Percentiles rank a stretch among this genome's conserved stretches.
Conservation (phyloP, 2,888 invertebrate genomes). For the Synanthedon andrenaeformis region DNA sequence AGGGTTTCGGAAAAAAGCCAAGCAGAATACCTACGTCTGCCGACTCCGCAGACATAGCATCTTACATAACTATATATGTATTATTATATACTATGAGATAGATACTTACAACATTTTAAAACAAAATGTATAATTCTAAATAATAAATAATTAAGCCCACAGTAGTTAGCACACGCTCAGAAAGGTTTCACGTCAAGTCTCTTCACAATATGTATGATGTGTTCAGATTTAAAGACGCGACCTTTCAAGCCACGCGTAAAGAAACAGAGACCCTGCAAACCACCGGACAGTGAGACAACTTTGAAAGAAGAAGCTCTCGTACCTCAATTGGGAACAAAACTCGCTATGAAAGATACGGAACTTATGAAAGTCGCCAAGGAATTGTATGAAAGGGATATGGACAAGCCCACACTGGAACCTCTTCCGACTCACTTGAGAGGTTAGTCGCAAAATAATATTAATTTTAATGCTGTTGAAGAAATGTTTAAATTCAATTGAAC, state of each 20-base stretch:
- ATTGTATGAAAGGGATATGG: constrained; percentile 41
- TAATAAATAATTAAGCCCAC: too few relatives aligned
- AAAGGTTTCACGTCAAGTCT: too few relatives aligned
- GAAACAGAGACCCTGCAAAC: constrained; percentile 25
- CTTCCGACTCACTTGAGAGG: constrained; percentile 44
- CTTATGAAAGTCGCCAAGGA: constrained; percentile 52
- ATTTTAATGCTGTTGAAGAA: background rate
- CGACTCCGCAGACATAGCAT: too few relatives aligned
- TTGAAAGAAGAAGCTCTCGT: constrained; percentile 10
- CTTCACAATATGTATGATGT: too few relatives aligned
- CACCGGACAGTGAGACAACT: constrained; percentile 12
- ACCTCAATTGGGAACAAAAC: constrained; percentile 20
- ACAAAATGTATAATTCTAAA: too few relatives aligned
- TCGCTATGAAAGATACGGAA: constrained; percentile 58
- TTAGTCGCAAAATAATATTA: constrained; percentile 21
- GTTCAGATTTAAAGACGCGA: constrained; percentile 43
- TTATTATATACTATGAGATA: too few relatives aligned
- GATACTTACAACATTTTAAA: too few relatives aligned
- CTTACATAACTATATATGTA: too few relatives aligned
- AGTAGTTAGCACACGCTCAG: too few relatives aligned
- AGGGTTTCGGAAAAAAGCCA: too few relatives aligned
- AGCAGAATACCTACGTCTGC: too few relatives aligned
- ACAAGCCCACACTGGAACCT: constrained; percentile 42
- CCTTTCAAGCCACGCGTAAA: constrained; percentile 44
- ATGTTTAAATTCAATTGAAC: background rate